phyloP scores from a whole-genome alignment of 2,113 vertebrate species.

The Platysternon megacephalum region DNA sequence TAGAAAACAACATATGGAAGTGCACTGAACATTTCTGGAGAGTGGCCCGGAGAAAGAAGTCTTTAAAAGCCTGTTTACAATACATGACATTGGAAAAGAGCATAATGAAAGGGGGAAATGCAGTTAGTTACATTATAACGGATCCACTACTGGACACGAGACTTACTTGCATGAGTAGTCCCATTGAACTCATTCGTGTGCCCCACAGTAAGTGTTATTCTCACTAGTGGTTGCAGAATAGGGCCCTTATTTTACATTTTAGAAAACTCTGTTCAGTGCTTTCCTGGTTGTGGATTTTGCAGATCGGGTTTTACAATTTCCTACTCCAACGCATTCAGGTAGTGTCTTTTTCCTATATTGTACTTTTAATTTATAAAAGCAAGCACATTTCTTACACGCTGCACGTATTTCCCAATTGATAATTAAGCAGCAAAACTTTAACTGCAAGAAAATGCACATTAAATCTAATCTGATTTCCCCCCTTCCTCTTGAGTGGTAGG shows the following conservation, averaged over 20 bases:
- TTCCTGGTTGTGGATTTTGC: background rate
- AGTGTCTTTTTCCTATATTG: background rate
- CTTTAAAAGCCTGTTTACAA: background rate
- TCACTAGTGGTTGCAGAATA: background rate
- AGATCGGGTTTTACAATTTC: background rate
- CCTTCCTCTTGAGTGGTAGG: background rate
- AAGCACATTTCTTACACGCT: slow-evolving; percentile 3
- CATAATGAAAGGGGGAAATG: background rate
- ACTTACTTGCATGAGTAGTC: background rate
- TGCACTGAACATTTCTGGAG: background rate
- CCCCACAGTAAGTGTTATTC: background rate
- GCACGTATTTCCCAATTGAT: background rate
- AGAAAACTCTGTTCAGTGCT: background rate
- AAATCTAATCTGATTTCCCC: background rate
- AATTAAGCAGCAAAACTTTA: slow-evolving; percentile 4
- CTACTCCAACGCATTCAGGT: background rate
- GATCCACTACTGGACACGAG: background rate
- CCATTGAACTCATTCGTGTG: background rate
- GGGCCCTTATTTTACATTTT: background rate
- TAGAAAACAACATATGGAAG: background rate
- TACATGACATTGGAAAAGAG: background rate
- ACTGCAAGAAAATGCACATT: background rate
- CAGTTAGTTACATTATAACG: background rate
- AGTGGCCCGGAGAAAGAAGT: background rate
- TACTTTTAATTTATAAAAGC: background rate